These are phyloP conservation scores for Labeo rohita DNA, from an alignment of 2,113 vertebrate species.

Conservation along the genomic window DNA sequence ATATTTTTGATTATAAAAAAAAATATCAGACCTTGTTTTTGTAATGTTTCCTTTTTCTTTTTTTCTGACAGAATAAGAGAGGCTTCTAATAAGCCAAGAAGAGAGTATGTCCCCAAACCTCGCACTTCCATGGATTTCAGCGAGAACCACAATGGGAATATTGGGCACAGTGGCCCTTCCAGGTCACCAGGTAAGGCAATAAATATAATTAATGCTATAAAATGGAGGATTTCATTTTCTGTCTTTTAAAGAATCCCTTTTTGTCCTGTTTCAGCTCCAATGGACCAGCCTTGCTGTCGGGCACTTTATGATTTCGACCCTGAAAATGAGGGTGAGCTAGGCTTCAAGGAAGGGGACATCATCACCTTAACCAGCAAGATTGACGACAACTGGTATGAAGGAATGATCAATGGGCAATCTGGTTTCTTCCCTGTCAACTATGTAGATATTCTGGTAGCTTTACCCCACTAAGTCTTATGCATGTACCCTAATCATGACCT, in stretches of 20 bases:
- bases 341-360: constrained; percentile 97
- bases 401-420: constrained; percentile 94
- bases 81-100: constrained; percentile 84
- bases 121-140: constrained; percentile 90
- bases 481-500: not conserved
- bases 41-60: not conserved
- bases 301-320: constrained; percentile 97
- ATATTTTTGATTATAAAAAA: not conserved
- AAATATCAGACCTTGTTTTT: not conserved
- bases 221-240: not conserved
- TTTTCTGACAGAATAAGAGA: constrained; percentile 87
- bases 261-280: constrained; percentile 69
- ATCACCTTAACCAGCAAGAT: constrained; percentile 98
- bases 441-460: constrained; percentile 94
- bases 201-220: not conserved
- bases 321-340: constrained; percentile 97
- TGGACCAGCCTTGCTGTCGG: constrained; percentile 97
- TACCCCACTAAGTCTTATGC: constrained; percentile 86
- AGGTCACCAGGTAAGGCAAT: constrained; percentile 86
- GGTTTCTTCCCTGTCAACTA: constrained; percentile 99
- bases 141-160: constrained; percentile 91
- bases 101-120: constrained; percentile 90
- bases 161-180: constrained; percentile 82
- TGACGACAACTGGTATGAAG: constrained; percentile 99
- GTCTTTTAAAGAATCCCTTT: not conserved